Evolutionary conservation across 1,140 invertebrate species (phyloP).

Genomic region (Phymastichus coffea): DNA sequence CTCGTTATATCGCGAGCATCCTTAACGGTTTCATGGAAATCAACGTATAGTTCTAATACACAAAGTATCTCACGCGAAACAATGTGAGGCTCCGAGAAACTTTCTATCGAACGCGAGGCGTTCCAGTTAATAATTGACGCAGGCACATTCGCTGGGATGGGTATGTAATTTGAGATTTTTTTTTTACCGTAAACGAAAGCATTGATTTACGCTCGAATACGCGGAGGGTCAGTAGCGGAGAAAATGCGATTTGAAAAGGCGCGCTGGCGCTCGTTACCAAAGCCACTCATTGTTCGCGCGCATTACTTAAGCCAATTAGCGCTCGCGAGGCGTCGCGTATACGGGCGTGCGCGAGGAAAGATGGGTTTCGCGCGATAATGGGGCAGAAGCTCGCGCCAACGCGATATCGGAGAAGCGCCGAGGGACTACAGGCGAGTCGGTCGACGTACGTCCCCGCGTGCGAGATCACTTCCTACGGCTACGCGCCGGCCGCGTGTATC

Average conservation of each 20-base stretch:
- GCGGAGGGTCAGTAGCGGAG: not conserved
- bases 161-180: too few species aligned
- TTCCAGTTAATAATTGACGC: too few species aligned
- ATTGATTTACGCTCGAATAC: not conserved
- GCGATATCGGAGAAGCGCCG: conserved; percentile 7
- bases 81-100: too few species aligned
- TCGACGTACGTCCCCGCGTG: conserved; percentile 11
- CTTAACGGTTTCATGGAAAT: too few species aligned
- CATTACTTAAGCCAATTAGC: conserved; percentile 17
- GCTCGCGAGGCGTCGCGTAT: not conserved
- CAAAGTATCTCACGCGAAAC: too few species aligned
- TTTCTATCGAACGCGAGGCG: too few species aligned
- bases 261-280: not conserved
- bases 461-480: conserved; percentile 3
- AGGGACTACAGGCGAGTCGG: conserved; percentile 8
- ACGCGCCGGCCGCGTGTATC: too few species aligned
- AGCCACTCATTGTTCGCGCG: not conserved
- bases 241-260: conserved; percentile 5
- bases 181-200: not conserved
- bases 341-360: not conserved
- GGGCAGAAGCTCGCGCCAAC: not conserved
- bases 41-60: too few species aligned
- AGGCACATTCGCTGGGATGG: too few species aligned
- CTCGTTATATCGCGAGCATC: too few species aligned
- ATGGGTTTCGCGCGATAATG: conserved; percentile 1